Percentiles rank a stretch among this genome's conserved stretches.
Conservation (phyloP, 1,140 invertebrate species). For the Sitophilus oryzae region DNA sequence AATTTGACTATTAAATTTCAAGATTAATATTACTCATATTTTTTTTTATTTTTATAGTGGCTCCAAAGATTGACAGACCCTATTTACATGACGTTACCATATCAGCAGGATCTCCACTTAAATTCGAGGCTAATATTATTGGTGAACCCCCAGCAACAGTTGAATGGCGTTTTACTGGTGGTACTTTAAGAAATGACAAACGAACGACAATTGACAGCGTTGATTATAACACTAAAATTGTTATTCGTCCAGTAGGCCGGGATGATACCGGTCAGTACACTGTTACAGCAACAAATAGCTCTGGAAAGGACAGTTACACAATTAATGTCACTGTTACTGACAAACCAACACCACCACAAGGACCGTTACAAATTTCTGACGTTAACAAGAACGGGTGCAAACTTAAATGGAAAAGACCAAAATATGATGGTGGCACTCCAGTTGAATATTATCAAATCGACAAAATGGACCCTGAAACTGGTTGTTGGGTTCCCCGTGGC, state of each 20-base stretch:
- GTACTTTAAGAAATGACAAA: constrained; percentile 49
- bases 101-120: constrained; percentile 86
- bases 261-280: constrained; percentile 84
- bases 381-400: constrained; percentile 90
- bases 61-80: constrained; percentile 91
- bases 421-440: constrained; percentile 79
- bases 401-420: constrained; percentile 89
- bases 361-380: constrained; percentile 83
- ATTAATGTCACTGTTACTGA: constrained; percentile 87
- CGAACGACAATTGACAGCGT: constrained; percentile 73
- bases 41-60: constrained; percentile 56
- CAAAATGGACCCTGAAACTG: constrained; percentile 87
- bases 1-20: neutral
- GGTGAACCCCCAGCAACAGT: constrained; percentile 88
- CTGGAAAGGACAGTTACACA: constrained; percentile 81
- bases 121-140: constrained; percentile 84
- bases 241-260: constrained; percentile 72
- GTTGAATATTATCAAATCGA: constrained; percentile 93
- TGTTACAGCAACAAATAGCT: constrained; percentile 77
- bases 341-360: constrained; percentile 80
- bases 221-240: constrained; percentile 83
- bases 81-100: constrained; percentile 83
- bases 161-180: constrained; percentile 75
- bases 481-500: constrained; percentile 88
- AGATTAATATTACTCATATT: constrained; percentile 8